Conservation (phyloP, 2,888 invertebrate species). For the Rotaria magnacalcarata region DNA sequence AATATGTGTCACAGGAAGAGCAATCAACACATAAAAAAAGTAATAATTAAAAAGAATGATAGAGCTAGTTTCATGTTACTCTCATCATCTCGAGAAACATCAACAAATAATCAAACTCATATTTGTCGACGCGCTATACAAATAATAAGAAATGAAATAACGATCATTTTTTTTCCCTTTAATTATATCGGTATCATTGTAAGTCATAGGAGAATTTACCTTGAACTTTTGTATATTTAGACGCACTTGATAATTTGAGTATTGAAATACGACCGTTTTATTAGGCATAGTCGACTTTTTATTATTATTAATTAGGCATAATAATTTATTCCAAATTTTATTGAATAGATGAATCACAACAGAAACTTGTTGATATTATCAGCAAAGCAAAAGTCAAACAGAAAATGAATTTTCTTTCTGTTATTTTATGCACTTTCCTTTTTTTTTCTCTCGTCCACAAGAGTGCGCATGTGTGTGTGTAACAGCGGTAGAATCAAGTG, state of each 20-base stretch:
- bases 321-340: background rate
- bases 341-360: background rate
- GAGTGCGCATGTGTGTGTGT: background rate
- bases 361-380: background rate
- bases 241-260: too few species aligned
- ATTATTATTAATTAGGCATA: background rate
- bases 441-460: background rate
- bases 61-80: background rate
- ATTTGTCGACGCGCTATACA: background rate
- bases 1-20: background rate
- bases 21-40: background rate
- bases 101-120: background rate
- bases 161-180: too few species aligned
- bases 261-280: background rate
- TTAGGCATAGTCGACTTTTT: background rate
- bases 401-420: slow-evolving; percentile 23
- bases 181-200: background rate
- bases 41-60: background rate
- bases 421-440: slow-evolving; percentile 9
- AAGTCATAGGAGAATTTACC: too few species aligned
- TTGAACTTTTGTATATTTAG: background rate
- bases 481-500: background rate
- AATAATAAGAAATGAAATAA: too few species aligned
- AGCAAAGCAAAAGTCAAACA: background rate
- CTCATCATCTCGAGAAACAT: background rate